These are phyloP conservation scores for Bombus difficillimus DNA, from an alignment of 1,140 invertebrate species.

Conservation along the genomic window DNA sequence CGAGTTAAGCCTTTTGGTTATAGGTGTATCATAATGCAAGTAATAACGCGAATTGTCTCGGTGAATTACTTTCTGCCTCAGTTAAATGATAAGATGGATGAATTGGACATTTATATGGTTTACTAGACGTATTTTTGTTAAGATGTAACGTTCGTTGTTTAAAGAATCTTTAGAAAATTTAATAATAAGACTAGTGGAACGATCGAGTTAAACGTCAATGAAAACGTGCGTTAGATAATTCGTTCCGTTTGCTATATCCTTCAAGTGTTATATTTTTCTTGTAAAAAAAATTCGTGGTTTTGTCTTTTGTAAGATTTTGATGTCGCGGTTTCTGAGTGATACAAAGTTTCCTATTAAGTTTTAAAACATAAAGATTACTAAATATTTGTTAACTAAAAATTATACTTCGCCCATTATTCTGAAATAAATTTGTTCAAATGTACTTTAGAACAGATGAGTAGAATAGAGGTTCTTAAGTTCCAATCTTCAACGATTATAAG, in stretches of 20 bases:
- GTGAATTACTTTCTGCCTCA: slow-evolving; percentile 34
- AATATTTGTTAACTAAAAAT: background rate
- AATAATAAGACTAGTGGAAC: background rate
- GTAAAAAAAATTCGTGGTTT: too few species aligned
- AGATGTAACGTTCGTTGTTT: background rate
- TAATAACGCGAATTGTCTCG: background rate
- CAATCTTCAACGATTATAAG: background rate
- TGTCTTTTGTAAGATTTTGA: too few species aligned
- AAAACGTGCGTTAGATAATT: background rate
- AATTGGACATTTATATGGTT: background rate
- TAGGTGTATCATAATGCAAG: slow-evolving; percentile 12
- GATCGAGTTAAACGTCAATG: background rate
- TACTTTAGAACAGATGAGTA: too few species aligned
- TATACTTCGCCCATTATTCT: background rate
- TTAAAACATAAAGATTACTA: background rate
- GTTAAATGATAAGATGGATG: background rate
- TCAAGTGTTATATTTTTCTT: background rate
- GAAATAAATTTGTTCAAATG: background rate
- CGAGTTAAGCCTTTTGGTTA: slow-evolving; percentile 28
- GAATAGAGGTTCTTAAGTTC: too few species aligned
- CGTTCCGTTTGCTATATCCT: background rate
- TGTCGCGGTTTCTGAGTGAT: background rate
- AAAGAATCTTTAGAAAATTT: background rate
- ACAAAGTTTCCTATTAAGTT: background rate
- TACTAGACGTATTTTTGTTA: background rate